Evolutionary conservation across 2,113 vertebrate species (phyloP).

Genomic region (Myotis yumanensis): DNA sequence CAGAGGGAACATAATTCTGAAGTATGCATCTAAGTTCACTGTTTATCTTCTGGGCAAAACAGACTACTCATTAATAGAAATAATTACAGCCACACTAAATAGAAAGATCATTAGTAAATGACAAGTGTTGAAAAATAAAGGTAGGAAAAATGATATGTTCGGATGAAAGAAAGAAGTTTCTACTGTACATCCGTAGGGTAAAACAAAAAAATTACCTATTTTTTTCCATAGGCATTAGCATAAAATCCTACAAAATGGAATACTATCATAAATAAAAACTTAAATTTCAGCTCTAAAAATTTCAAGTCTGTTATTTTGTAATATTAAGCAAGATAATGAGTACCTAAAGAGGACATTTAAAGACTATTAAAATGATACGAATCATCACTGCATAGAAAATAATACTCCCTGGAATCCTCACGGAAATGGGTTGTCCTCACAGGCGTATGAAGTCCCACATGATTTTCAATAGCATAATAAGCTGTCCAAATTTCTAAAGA

Average conservation of each 20-base stretch:
- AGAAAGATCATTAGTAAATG: slow-evolving; percentile 17
- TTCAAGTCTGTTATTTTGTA: background rate
- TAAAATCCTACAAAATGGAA: background rate
- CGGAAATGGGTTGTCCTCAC: background rate
- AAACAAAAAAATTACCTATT: background rate
- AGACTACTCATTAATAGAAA: background rate
- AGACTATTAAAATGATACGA: background rate
- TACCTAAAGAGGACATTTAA: background rate
- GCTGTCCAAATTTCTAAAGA: background rate
- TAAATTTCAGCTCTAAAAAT: slow-evolving; percentile 34
- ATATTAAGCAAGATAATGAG: background rate
- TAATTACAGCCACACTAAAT: background rate
- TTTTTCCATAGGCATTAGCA: background rate
- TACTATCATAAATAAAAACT: background rate
- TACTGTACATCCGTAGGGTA: background rate
- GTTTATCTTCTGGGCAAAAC: background rate
- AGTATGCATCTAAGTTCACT: background rate
- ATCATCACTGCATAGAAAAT: background rate
- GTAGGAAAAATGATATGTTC: background rate
- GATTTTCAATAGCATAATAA: slow-evolving; percentile 27
- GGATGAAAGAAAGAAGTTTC: background rate
- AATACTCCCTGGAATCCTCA: background rate
- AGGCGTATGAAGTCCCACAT: background rate
- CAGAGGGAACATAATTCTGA: background rate
- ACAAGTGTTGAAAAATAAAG: background rate